phyloP scores from a whole-genome alignment of 2,113 vertebrate species.

The Upupa epops region DNA sequence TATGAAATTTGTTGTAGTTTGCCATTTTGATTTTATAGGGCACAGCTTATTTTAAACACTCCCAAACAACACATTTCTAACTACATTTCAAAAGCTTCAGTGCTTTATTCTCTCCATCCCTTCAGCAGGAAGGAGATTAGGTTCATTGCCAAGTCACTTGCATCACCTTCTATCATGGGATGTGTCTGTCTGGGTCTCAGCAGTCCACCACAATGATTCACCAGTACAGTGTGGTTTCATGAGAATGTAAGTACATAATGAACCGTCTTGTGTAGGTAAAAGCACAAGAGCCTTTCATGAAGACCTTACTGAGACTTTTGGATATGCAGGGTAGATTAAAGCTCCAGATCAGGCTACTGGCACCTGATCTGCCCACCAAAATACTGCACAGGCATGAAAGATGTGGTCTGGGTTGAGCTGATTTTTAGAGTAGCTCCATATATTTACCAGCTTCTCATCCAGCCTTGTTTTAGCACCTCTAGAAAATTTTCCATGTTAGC shows the following conservation, averaged over 20 bases:
- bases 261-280: accelerated
- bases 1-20: neutral
- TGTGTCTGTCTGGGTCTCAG: neutral
- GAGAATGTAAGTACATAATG: neutral
- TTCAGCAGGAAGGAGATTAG: neutral
- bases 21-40: neutral
- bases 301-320: neutral
- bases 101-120: neutral
- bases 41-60: neutral
- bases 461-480: neutral
- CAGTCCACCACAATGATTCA: neutral
- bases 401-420: neutral
- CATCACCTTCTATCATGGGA: neutral
- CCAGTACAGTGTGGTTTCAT: neutral
- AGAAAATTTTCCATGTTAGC: neutral
- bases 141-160: neutral
- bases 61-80: neutral
- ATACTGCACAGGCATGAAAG: neutral
- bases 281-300: neutral
- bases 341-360: neutral
- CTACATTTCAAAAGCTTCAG: neutral
- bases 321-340: neutral
- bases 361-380: neutral
- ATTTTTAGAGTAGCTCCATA: neutral
- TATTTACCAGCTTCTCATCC: neutral